Evolutionary conservation across 2,797 vertebrate genomes (phyloP), one percentile per base, ranked within the genome.

Genomic region (Takifugu ocellatus): DNA sequence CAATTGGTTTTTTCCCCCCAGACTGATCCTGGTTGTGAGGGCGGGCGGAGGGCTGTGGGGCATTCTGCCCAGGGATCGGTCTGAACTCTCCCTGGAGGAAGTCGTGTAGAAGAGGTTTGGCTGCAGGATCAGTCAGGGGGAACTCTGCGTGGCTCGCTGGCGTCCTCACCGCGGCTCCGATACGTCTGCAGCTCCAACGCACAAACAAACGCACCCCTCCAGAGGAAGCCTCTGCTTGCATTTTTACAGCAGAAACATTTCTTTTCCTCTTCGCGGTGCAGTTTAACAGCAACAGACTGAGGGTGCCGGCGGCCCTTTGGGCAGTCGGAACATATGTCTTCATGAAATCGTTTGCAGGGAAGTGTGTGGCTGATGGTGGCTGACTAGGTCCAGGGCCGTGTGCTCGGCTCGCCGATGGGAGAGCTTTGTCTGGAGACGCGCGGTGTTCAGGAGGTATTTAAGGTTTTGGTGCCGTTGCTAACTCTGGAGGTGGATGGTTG

Each of bases 131-230:
- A 70, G 66, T 70, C 63, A 62, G 5, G 49, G 68, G 26, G 14
- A 47, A 50, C 50, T 75, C 63, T 50, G 44, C 68, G 31, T n/a
- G 8, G 59, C 55, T 6, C 26, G 70, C 61, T 61, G 70, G 61
- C 70, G 59, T 43, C 53, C 61, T 73, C 63, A 72, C 68, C 72
- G 74, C 70, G 47, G 53, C 51, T 65, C 63, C 7, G 50, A 72
- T 6, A 11, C 4, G 6, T 29, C 54, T 48, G 62, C 50, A 33
- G 58, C 24, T 67, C 25, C 25, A 46, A 55, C 59, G 48, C 16
- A 3, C 44, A 7, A 5, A 46, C 16, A 17, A 6, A 46, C 16
- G 21, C 16, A 21, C 36, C 9, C 33, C 36, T 39, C 11, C 36
- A 39, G n/a, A 10, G 15, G 44, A 21, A 17, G 17, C 44, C 36